Conservation (phyloP, 2,113 vertebrate species). For the Hippocampus guttulatus region DNA sequence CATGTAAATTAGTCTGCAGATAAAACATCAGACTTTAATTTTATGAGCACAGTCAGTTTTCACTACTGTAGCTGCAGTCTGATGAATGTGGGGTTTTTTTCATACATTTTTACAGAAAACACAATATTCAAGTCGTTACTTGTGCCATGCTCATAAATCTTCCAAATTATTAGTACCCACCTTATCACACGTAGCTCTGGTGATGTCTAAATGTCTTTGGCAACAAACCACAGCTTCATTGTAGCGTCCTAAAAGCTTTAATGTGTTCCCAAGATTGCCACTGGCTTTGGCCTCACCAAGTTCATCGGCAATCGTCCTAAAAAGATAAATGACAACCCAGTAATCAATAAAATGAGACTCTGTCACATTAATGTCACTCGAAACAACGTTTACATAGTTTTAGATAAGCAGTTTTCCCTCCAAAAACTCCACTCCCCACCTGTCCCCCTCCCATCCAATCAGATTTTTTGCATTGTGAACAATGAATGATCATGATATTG, state of each 20-base stretch:
- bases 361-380: not conserved
- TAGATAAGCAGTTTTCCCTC: not conserved
- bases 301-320: constrained; percentile 90
- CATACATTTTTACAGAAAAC: no score
- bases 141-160: no score
- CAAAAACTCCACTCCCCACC: not conserved
- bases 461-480: not conserved
- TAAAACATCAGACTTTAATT: not conserved
- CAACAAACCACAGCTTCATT: constrained; percentile 93
- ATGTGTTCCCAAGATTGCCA: constrained; percentile 94
- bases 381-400: not conserved
- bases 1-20: not conserved
- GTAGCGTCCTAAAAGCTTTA: constrained; percentile 92
- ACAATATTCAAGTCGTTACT: no score
- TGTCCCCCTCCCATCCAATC: no score
- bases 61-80: no score
- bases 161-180: constrained; percentile 54
- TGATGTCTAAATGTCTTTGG: constrained; percentile 93
- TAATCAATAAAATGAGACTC: not conserved
- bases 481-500: not conserved
- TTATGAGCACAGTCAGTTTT: no score
- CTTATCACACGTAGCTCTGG: constrained; percentile 89
- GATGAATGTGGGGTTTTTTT: no score
- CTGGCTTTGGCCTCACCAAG: constrained; percentile 97
- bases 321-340: constrained; percentile 5